Evolutionary conservation across 1,140 invertebrate genomes (phyloP), one percentile per base, ranked within the genome.

Genomic region (Apis cerana): DNA sequence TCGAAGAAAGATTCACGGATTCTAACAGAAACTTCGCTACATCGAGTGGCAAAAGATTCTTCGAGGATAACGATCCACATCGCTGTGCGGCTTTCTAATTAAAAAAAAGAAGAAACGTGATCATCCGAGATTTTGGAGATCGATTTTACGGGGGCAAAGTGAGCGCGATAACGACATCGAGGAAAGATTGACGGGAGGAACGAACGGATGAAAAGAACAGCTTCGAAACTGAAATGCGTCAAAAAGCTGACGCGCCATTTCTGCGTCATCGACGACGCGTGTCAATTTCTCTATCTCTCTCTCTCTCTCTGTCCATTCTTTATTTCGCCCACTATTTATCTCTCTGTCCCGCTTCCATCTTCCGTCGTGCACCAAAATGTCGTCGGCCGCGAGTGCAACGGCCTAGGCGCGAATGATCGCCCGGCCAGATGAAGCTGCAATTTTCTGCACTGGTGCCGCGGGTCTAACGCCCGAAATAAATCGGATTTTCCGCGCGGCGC

Each of bases 401-500:
- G 48, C 68, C 67, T 67, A 23, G 75, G 4, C 54, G 56, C 50
- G 75, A 77, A 74, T 17, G 76, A 83, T 83, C 62, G 52, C 13
- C 15, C 59, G 58, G n/a, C 54, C 76, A 67, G 70, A 80, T 74
- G 82, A 80, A 80, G 82, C 78, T 80, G 70, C 82, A 80, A 84
- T 84, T 82, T 76, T 82, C 71, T 76, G 71, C 65, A 67, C 80
- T 58, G 68, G 17, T 69, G 79, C 67, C n/a, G 56, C 67, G 80
- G 17, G 56, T 82, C 61, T 83, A 83, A 80, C 75, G 81, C 81
- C 81, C 59, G 81, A 78, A 84, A 69, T 68, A 59, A 84, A 75
- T 69, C 56, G 70, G 83, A 80, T 84, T 82, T 75, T 68, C 56
- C 58, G 58, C 61, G 67, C 76, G 54, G 33, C 48, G 33, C 77